Evolutionary conservation across 1,140 invertebrate genomes (phyloP), one percentile per base, ranked within the genome.

Genomic region (Palaemon carinicauda): DNA sequence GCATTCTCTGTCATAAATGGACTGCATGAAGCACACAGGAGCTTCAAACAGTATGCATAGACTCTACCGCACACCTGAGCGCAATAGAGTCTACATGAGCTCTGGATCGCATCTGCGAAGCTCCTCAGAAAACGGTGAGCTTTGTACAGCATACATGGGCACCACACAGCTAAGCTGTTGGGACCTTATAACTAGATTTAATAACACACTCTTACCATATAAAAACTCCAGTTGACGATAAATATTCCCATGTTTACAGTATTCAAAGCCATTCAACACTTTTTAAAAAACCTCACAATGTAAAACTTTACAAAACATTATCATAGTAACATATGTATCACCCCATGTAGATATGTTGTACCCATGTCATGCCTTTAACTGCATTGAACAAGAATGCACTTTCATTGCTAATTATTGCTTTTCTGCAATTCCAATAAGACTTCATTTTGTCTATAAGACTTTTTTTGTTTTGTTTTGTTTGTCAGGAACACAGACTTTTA

Each of bases 141-240:
- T 86, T 74, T 50, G 41, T 56, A 86, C 75, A 86, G 84, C 84
- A 86, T 86, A 86, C 84, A 86, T 80, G 84, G 84, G 84, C 84
- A 86, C 84, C 33, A 86, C 84, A 86, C 84, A 86, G 84, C 84
- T 52, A 80, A 27, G 77, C 73, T 80, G 78, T 52, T 53, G 78
- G 65, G 77, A 80, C 75, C 75, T 86, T 80, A 74, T 77, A 21
- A 75, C 81, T 82, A 82, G 81, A 74, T 82, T 82, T 82, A 56
- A 77, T 77, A 83, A 75, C 71, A 83, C 82, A 60, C 53, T 75
- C 33, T 77, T 33, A 21, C 29, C 21, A 83, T 83, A 83, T 77
- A 83, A 75, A 82, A 82, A 73, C 50, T 73, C 50, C 71, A 31
- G 50, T 82, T 82, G 73, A 82, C 69, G 52, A 82, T 65, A 82